Evolutionary conservation across 2,113 vertebrate genomes (phyloP).

Genomic region (Chionis minor): DNA sequence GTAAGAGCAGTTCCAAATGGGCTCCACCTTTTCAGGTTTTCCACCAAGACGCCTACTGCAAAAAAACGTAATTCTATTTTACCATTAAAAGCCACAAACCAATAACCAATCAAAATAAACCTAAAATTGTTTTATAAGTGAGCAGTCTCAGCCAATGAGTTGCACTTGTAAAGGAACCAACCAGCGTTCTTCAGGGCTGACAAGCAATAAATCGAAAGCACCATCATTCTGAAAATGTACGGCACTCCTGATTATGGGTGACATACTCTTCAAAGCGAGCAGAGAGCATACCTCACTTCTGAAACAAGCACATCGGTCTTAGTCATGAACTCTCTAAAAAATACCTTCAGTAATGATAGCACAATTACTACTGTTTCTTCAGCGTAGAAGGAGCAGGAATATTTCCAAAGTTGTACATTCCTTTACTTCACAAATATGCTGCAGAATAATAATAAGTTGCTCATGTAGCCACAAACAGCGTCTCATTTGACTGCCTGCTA

Average conservation of each 20-base stretch:
- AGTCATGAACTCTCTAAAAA: not conserved
- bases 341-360: not conserved
- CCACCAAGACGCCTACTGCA: not conserved
- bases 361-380: not conserved
- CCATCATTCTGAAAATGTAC: not conserved
- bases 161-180: not conserved
- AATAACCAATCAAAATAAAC: slow-evolving; percentile 22
- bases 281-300: not conserved
- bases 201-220: slow-evolving; percentile 6
- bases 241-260: not conserved
- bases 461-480: not conserved
- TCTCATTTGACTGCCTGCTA: not conserved
- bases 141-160: not conserved
- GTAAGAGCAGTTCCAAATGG: not conserved
- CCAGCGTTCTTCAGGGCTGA: not conserved
- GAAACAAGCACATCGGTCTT: slow-evolving; percentile 1
- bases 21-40: not conserved
- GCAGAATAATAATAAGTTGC: not conserved
- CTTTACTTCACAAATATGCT: not conserved
- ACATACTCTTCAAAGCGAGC: not conserved
- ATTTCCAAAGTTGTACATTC: not conserved
- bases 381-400: not conserved
- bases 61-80: not conserved
- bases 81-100: not conserved
- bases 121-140: not conserved